Evolutionary conservation across 1,140 invertebrate genomes (phyloP), one percentile per base, ranked within the genome.

Genomic region (Antheraea pernyi): DNA sequence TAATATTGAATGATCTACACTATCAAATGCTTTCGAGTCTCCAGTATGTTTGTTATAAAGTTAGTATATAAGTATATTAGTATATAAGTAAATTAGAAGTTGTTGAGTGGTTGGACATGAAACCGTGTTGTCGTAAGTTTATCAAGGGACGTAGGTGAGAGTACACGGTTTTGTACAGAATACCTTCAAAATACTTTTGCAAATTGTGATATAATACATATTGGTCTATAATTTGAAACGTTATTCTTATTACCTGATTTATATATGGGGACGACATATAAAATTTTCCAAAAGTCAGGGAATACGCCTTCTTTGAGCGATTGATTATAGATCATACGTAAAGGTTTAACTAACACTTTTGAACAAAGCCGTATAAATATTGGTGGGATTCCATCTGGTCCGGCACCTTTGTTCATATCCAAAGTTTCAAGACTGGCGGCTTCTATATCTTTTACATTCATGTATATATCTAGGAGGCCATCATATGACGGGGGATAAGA

Each of bases 171-270:
- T 39, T 53, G 46, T 53, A 53, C 1, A 42, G 39, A 42, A 42
- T 42, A 42, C 39, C 66, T 46, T 71, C 70, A 37, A 71, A n/a
- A 68, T 2, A 68, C 59, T 64, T 71, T 71, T 58, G 67, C 61
- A 36, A 59, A 39, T 37, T 64, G 30, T n/a, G 71, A 64, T 63
- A 73, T 37, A 13, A 73, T 30, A 7, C 63, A 67, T 19, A 73
- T 69, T 0, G 71, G 71, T 19, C 71, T 36, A 39, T 73, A 73
- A 42, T 73, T 73, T 59, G 30, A 69, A 9, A 42, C 53, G 19
- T 72, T 63, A 0, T 63, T 68, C 67, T 66, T 72, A 2, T 16
- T 19, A 10, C 19, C 22, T 63, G 69, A 63, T 59, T 69, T 69
- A 64, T 73, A 37, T n/a, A 67, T 22, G 10, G 71, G 71, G 62